Percentiles rank a stretch among this genome's conserved stretches.
Evolutionary conservation across 2,797 vertebrate genomes (phyloP).

Genomic region (Falco novaeseelandiae): DNA sequence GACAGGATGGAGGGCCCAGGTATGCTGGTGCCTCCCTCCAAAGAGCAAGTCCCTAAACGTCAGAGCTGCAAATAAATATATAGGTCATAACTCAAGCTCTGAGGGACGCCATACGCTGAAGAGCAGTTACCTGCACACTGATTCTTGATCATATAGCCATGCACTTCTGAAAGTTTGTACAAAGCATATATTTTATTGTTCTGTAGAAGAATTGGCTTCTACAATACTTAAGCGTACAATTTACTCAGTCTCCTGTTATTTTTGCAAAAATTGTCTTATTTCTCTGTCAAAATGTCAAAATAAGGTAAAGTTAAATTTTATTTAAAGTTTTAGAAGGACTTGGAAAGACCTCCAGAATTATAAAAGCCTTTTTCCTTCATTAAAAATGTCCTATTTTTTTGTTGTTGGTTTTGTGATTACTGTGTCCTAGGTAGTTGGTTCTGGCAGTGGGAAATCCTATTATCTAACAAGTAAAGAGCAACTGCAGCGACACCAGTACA

Average conservation of each 20-base stretch:
- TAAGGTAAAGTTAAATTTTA: not conserved
- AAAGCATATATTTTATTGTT: not conserved
- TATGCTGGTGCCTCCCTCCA: not conserved
- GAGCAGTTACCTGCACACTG: not conserved
- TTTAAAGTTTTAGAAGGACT: not conserved
- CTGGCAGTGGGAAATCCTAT: not conserved
- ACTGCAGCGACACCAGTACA: not conserved
- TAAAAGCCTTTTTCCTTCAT: not conserved
- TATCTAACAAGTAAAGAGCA: not conserved
- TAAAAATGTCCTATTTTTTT: not conserved
- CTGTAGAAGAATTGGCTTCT: not conserved
- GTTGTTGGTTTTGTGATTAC: not conserved
- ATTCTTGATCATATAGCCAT: not conserved
- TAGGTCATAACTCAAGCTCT: not conserved
- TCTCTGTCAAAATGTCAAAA: constrained; percentile 13
- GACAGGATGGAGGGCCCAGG: not conserved
- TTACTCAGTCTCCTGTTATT: not conserved
- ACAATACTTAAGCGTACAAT: not conserved
- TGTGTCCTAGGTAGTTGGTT: not conserved
- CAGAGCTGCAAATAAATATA: not conserved
- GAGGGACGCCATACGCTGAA: not conserved
- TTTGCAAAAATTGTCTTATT: not conserved
- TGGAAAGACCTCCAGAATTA: not conserved
- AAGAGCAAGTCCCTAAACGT: not conserved
- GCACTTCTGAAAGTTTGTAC: not conserved